phyloP scores from a whole-genome alignment of 2,113 vertebrate genomes.

The Esox niger region DNA sequence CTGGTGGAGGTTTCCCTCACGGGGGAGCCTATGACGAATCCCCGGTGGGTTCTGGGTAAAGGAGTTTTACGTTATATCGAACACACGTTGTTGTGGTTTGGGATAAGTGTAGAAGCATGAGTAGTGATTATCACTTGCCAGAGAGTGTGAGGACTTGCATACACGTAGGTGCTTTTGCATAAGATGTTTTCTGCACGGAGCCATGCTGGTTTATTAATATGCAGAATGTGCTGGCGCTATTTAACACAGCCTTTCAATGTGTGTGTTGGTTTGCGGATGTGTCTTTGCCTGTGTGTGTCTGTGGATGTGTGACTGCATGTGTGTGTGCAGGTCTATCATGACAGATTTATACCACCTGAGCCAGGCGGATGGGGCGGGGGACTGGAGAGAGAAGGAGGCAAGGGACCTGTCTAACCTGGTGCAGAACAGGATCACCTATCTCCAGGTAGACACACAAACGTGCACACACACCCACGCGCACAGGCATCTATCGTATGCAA shows the following conservation, averaged over 20 bases:
- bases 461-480: background rate
- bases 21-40: slow-evolving; percentile 29
- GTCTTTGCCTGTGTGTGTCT: background rate
- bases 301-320: background rate
- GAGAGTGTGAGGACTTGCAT: slow-evolving; percentile 16
- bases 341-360: slow-evolving; percentile 98
- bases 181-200: slow-evolving; percentile 47
- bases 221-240: background rate
- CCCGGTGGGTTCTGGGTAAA: slow-evolving; percentile 17
- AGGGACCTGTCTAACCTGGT: slow-evolving; percentile 94
- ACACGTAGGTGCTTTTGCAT: slow-evolving; percentile 13
- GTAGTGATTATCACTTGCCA: slow-evolving; percentile 30
- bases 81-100: slow-evolving; percentile 31
- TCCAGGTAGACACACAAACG: slow-evolving; percentile 82
- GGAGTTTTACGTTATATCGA: slow-evolving; percentile 28
- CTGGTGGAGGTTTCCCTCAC: slow-evolving; percentile 28
- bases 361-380: slow-evolving; percentile 94
- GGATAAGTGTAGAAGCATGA: slow-evolving; percentile 42
- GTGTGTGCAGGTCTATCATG: slow-evolving; percentile 86
- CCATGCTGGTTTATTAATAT: slow-evolving; percentile 26
- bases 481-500: no score
- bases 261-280: no score
- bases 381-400: slow-evolving; percentile 93
- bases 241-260: background rate
- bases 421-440: slow-evolving; percentile 94